These are phyloP conservation scores for Centropyge bicolor DNA, from an alignment of 2,797 vertebrate genomes.

Conservation along the genomic window DNA sequence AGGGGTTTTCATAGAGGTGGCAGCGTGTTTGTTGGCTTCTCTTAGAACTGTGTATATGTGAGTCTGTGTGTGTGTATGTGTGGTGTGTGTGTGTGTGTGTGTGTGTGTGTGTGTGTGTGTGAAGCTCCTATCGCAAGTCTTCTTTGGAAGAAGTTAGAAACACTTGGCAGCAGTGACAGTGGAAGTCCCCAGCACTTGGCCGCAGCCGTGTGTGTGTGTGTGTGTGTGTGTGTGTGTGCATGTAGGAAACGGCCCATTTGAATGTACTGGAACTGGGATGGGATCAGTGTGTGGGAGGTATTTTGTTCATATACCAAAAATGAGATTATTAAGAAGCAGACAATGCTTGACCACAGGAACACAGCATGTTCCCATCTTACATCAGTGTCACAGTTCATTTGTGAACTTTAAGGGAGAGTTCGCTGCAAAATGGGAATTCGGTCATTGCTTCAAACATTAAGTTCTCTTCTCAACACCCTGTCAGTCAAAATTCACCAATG, in stretches of 20 bases:
- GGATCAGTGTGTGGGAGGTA: constrained; percentile 80
- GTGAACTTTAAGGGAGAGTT: constrained; percentile 54
- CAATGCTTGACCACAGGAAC: constrained; percentile 67
- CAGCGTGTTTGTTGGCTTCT: constrained; percentile 54
- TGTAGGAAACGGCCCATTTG: constrained; percentile 77
- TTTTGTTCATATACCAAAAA: constrained; percentile 78
- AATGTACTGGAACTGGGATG: constrained; percentile 71
- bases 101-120: constrained; percentile 26
- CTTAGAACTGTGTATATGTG: constrained; percentile 2
- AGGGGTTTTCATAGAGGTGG: constrained; percentile 67
- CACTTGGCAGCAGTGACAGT: constrained; percentile 82
- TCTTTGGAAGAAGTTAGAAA: constrained; percentile 76
- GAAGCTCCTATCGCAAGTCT: constrained; percentile 68
- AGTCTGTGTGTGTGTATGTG: too few relatives aligned
- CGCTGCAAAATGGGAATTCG: constrained; percentile 48
- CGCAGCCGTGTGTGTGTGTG: constrained; percentile 58
- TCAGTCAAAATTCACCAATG: constrained; percentile 38
- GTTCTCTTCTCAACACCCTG: constrained; percentile 28
- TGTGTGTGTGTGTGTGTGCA: constrained; percentile 35
- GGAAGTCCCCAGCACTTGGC: constrained; percentile 85
- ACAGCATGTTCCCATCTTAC: constrained; percentile 63
- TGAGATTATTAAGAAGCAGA: constrained; percentile 71
- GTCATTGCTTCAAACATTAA: constrained; percentile 46
- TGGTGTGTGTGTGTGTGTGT: constrained; percentile 36
- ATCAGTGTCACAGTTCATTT: constrained; percentile 67